Evolutionary conservation across 2,797 vertebrate species (phyloP).

Genomic region (Rhinoraja longicauda): DNA sequence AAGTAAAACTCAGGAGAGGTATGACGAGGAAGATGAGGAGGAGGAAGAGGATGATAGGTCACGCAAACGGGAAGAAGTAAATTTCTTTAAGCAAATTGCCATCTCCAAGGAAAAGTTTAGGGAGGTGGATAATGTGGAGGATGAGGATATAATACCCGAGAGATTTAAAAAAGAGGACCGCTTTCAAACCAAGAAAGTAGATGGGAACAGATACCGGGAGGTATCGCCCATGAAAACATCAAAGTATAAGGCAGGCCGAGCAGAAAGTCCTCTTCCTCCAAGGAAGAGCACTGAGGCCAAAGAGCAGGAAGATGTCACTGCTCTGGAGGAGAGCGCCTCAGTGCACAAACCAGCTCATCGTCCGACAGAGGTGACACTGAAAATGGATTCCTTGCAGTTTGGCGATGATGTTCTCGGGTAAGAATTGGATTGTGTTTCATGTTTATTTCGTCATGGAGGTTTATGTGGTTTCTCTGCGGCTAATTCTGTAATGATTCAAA

Average conservation of each 20-base stretch:
- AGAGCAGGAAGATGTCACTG: slow-evolving; percentile 63
- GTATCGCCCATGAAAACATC: slow-evolving; percentile 70
- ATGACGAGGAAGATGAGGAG: slow-evolving; percentile 53
- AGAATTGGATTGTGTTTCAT: slow-evolving; percentile 5
- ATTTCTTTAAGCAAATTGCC: slow-evolving; percentile 58
- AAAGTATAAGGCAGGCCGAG: slow-evolving; percentile 70
- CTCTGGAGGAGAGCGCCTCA: slow-evolving; percentile 64
- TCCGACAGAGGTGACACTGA: slow-evolving; percentile 76
- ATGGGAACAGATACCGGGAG: slow-evolving; percentile 61
- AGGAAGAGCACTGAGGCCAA: slow-evolving; percentile 68
- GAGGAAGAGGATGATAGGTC: slow-evolving; percentile 49
- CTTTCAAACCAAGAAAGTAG: slow-evolving; percentile 66
- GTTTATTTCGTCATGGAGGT: slow-evolving; percentile 49
- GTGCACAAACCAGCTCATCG: slow-evolving; percentile 68
- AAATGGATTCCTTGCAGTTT: slow-evolving; percentile 78
- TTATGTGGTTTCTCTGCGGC: background rate
- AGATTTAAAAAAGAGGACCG: slow-evolving; percentile 75
- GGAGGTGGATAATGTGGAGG: slow-evolving; percentile 66
- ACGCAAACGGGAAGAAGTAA: slow-evolving; percentile 77
- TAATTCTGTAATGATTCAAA: background rate
- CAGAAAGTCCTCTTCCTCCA: slow-evolving; percentile 60
- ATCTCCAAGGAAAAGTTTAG: slow-evolving; percentile 72
- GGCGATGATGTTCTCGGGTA: slow-evolving; percentile 18
- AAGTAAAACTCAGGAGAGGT: slow-evolving; percentile 69
- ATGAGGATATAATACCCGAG: slow-evolving; percentile 66